These are phyloP conservation scores for Drosophila ogumai DNA, from an alignment of 1,140 invertebrate species.

Conservation along the genomic window DNA sequence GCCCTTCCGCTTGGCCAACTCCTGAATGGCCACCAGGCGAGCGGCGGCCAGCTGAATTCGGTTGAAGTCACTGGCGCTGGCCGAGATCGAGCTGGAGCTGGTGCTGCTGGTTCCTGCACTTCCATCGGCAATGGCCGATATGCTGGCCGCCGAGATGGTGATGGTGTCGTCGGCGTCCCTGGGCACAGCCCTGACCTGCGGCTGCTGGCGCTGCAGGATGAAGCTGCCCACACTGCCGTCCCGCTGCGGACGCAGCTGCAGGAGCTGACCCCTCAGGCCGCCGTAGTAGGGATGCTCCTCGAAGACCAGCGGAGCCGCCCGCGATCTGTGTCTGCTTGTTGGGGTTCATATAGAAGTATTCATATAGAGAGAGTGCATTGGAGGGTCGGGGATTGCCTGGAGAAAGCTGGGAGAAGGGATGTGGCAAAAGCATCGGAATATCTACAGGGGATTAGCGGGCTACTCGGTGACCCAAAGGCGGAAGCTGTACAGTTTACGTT, in stretches of 20 bases:
- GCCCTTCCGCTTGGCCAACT: constrained; percentile 85
- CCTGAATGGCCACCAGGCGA: constrained; percentile 85
- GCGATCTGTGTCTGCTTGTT: constrained; percentile 78
- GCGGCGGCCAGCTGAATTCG: constrained; percentile 85
- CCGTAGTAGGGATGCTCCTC: constrained; percentile 87
- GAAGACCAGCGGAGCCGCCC: constrained; percentile 52
- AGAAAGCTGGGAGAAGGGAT: constrained; percentile 14
- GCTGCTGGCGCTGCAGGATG: constrained; percentile 52
- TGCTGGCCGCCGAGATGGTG: constrained; percentile 66
- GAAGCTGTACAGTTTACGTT: constrained; percentile 45
- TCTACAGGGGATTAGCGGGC: constrained; percentile 57
- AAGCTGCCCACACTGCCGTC: constrained; percentile 57
- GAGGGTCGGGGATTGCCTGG: constrained; percentile 23
- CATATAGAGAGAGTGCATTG: constrained; percentile 48
- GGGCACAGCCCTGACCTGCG: constrained; percentile 40
- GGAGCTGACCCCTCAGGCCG: constrained; percentile 86
- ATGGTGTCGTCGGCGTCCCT: constrained; percentile 67
- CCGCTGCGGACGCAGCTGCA: constrained; percentile 62
- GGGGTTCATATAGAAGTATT: constrained; percentile 41
- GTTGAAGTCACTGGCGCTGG: constrained; percentile 75
- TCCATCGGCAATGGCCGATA: constrained; percentile 73
- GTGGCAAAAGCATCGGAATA: constrained; percentile 16
- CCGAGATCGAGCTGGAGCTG: constrained; percentile 51
- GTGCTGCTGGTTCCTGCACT: constrained; percentile 45
- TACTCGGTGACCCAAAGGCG: constrained; percentile 31